phyloP scores from a whole-genome alignment of 2,113 vertebrate genomes.

The Colinus virginianus region DNA sequence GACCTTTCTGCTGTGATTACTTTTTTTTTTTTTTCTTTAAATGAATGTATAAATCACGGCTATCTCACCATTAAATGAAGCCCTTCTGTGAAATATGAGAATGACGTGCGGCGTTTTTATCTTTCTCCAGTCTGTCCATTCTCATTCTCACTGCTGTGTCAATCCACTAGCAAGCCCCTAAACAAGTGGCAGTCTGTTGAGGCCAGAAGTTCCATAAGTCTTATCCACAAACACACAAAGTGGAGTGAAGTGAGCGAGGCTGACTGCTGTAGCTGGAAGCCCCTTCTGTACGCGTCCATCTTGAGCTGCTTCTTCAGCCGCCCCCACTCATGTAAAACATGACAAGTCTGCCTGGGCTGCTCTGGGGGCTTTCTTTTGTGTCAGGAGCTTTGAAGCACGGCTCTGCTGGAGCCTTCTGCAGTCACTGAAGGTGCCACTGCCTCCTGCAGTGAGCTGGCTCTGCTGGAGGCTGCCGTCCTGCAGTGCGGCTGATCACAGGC shows the following conservation, averaged over 20 bases:
- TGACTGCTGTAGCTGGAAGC: fast-evolving
- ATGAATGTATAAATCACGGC: slow-evolving; percentile 56
- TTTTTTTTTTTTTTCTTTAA: slow-evolving; percentile 28
- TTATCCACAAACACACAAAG: background rate
- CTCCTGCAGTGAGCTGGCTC: background rate
- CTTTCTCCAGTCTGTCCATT: background rate
- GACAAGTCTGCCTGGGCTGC: background rate
- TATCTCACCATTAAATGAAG: slow-evolving; percentile 16
- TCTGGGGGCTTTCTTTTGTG: background rate
- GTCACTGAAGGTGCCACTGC: background rate
- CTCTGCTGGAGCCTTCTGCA: background rate
- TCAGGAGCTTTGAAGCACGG: background rate
- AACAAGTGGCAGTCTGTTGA: background rate
- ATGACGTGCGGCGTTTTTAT: background rate
- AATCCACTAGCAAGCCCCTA: background rate
- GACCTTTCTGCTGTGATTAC: slow-evolving; percentile 55
- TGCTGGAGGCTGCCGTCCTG: background rate
- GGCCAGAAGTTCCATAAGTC: fast-evolving
- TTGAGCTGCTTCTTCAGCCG: background rate
- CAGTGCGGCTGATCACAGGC: background rate
- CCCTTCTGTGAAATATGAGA: background rate
- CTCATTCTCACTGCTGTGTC: background rate
- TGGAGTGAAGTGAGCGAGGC: background rate
- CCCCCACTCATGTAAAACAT: background rate
- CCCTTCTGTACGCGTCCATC: fast-evolving